A percentile compares a stretch with the other conserved stretches of the same genome.
phyloP scores from a whole-genome alignment of 2,797 vertebrate genomes.

The Denticeps clupeoides region DNA sequence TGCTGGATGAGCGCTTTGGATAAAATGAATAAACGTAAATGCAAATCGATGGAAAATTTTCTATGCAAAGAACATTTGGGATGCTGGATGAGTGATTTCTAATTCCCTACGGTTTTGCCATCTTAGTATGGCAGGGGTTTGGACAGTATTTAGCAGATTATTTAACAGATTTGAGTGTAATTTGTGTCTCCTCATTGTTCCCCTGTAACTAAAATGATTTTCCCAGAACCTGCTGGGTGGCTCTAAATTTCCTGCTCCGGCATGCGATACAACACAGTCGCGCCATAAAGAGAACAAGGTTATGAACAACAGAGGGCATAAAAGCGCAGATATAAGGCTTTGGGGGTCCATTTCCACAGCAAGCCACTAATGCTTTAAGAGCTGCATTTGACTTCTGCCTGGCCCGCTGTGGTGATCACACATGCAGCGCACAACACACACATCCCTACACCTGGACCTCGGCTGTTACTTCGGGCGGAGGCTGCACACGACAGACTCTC shows the following conservation, averaged over 20 bases:
- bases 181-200: too few relatives aligned
- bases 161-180: too few relatives aligned
- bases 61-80: too few relatives aligned
- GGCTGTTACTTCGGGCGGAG: slow-evolving; percentile 10
- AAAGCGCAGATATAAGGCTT: not conserved
- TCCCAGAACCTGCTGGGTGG: not conserved
- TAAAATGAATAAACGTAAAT: too few relatives aligned
- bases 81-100: too few relatives aligned
- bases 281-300: not conserved
- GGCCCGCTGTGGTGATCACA: not conserved
- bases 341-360: not conserved
- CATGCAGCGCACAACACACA: not conserved
- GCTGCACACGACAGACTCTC: slow-evolving; percentile 14
- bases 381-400: not conserved
- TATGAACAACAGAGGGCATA: not conserved
- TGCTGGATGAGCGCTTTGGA: too few relatives aligned
- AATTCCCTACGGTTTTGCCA: too few relatives aligned
- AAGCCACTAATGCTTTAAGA: not conserved
- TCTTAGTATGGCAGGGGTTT: too few relatives aligned
- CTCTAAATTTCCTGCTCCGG: too few relatives aligned
- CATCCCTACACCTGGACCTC: not conserved
- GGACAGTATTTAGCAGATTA: too few relatives aligned
- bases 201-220: too few relatives aligned
- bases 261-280: not conserved
- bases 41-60: too few relatives aligned